A percentile compares a stretch with the other conserved stretches of the same genome.
Evolutionary conservation across 2,113 vertebrate genomes (phyloP).

Genomic region (Syngnathus floridae): DNA sequence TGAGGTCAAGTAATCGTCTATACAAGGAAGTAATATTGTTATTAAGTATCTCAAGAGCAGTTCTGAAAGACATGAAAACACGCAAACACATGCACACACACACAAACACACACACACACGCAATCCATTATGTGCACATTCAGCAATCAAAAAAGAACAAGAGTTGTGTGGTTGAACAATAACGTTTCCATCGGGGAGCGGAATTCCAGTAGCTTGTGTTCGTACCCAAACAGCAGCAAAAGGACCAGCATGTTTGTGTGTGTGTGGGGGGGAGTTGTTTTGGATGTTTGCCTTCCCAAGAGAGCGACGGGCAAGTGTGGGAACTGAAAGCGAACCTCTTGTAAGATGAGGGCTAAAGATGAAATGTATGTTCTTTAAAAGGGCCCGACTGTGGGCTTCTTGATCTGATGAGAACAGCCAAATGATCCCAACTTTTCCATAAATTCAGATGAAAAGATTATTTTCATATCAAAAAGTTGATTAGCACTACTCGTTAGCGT

Average conservation of each 20-base stretch:
- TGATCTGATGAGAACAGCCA: neutral
- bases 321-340: neutral
- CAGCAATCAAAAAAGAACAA: neutral
- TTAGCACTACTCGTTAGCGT: too few species aligned
- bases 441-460: too few species aligned
- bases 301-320: neutral
- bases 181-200: neutral
- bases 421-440: neutral
- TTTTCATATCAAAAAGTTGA: too few species aligned
- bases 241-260: neutral
- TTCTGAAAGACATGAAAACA: conserved; percentile 37
- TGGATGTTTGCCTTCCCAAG: conserved; percentile 1
- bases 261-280: neutral
- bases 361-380: neutral
- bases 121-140: neutral
- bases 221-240: neutral
- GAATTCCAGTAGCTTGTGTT: neutral
- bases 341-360: neutral
- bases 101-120: conserved; percentile 19
- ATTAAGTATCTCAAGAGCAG: conserved; percentile 52
- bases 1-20: conserved; percentile 55
- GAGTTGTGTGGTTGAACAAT: neutral
- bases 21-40: conserved; percentile 65
- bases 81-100: conserved; percentile 5
- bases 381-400: neutral